These are phyloP conservation scores for Drosophila mauritiana DNA, from an alignment of 1,140 invertebrate species.

Conservation along the genomic window DNA sequence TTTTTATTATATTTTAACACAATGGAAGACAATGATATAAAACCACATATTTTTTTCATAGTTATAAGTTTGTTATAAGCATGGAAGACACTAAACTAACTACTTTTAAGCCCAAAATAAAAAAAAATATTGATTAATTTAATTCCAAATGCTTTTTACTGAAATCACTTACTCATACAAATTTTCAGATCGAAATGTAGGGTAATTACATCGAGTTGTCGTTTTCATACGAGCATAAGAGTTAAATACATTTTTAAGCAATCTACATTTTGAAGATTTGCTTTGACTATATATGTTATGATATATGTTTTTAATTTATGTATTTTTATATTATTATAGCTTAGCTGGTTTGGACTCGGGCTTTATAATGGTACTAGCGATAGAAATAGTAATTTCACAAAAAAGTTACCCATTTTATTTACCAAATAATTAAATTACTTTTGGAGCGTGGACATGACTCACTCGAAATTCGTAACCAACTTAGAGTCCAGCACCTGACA, in stretches of 20 bases:
- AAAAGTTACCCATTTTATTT: background rate
- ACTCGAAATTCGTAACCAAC: conserved; percentile 38
- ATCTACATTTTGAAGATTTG: too few relatives aligned
- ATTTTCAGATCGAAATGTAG: background rate
- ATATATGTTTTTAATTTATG: too few relatives aligned
- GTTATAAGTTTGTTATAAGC: conserved; percentile 74
- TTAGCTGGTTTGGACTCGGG: too few relatives aligned
- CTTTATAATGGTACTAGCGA: too few relatives aligned
- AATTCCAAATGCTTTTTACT: conserved; percentile 17
- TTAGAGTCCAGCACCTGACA: conserved; percentile 39
- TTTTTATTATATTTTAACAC: conserved; percentile 59
- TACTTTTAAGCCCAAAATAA: conserved; percentile 49
- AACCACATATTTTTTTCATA: conserved; percentile 66
- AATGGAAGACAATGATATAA: conserved; percentile 84
- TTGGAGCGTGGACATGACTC: conserved; percentile 18
- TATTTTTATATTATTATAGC: too few relatives aligned
- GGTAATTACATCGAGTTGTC: background rate
- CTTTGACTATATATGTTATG: too few relatives aligned
- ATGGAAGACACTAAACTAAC: conserved; percentile 83
- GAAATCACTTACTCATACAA: background rate
- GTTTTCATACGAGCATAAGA: too few relatives aligned
- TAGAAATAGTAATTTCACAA: too few relatives aligned
- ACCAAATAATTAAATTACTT: background rate
- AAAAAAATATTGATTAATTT: conserved; percentile 17
- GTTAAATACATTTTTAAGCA: too few relatives aligned